Evolutionary conservation across 30 jellyfish, hydroid and myxozoan genomes (phyloP).

Genomic region (Aurelia aurita): DNA sequence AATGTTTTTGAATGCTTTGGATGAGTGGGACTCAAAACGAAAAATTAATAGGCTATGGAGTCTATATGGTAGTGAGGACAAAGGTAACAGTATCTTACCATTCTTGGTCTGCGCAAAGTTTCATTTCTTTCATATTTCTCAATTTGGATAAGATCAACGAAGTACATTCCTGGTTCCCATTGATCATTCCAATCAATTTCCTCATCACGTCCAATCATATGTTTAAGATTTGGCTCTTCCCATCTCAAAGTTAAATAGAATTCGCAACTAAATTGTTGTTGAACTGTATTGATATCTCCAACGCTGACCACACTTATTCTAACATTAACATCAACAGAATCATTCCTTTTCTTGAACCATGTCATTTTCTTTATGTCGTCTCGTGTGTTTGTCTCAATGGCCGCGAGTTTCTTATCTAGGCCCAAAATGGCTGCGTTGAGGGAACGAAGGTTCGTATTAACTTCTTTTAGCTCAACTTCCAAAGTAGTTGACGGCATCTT

Average conservation of each 20-base stretch:
- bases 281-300: constrained; percentile 82
- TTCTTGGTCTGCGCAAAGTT: constrained; percentile 57
- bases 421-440: constrained; percentile 3
- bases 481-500: not conserved
- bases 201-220: constrained; percentile 28
- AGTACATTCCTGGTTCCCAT: constrained; percentile 93
- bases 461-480: constrained; percentile 29
- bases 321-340: constrained; percentile 80
- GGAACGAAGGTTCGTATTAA: constrained; percentile 29
- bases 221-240: constrained; percentile 76
- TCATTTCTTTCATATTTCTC: constrained; percentile 80
- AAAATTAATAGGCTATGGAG: too few species aligned
- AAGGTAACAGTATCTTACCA: constrained; percentile 8
- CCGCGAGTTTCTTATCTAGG: constrained; percentile 46
- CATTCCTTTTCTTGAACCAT: constrained; percentile 64
- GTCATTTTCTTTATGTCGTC: constrained; percentile 70
- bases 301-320: constrained; percentile 76
- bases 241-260: constrained; percentile 83
- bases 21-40: too few species aligned
- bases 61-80: too few species aligned
- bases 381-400: constrained; percentile 60
- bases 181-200: constrained; percentile 78
- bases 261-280: constrained; percentile 87
- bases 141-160: constrained; percentile 81
- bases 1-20: too few species aligned